Percentiles rank a stretch among this genome's conserved stretches.
phyloP scores from a whole-genome alignment of 1,140 invertebrate species.

The Atta texana region DNA sequence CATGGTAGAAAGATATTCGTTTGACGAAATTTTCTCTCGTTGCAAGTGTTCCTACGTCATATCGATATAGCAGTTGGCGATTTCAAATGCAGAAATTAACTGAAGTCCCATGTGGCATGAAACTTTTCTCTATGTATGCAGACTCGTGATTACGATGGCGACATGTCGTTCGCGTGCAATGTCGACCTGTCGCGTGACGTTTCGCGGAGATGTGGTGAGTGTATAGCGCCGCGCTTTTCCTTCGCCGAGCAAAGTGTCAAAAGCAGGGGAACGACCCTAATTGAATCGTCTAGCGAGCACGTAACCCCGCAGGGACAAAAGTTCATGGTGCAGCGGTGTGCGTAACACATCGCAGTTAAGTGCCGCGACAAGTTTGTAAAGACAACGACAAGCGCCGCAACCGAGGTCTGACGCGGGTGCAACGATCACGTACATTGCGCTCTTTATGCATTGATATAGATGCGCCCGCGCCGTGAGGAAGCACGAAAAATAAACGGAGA shows the following conservation, averaged over 20 bases:
- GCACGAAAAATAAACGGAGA: conserved; percentile 25
- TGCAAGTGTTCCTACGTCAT: too few species aligned
- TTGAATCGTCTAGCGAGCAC: conserved; percentile 62
- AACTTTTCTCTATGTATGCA: conserved; percentile 52
- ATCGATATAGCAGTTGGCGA: not conserved
- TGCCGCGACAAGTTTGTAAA: conserved; percentile 46
- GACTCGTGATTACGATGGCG: conserved; percentile 59
- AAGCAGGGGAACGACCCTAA: conserved; percentile 66
- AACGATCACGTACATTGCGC: conserved; percentile 34
- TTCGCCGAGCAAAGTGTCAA: conserved; percentile 58
- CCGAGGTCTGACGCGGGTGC: conserved; percentile 30
- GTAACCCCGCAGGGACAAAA: conserved; percentile 45
- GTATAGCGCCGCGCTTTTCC: conserved; percentile 50
- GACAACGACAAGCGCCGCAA: conserved; percentile 44
- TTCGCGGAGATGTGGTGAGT: conserved; percentile 14
- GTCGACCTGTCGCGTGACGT: conserved; percentile 47
- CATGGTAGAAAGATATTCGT: not conserved
- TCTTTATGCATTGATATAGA: conserved; percentile 6
- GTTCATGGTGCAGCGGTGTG: conserved; percentile 30
- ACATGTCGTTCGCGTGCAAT: conserved; percentile 40
- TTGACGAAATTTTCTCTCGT: conserved; percentile 20
- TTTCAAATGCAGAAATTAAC: conserved; percentile 20
- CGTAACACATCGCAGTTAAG: conserved; percentile 46
- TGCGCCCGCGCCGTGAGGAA: not conserved
- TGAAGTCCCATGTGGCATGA: not conserved